Evolutionary conservation across 2,797 vertebrate genomes (phyloP), one percentile per base, ranked within the genome.

Genomic region (Xenopus petersii): DNA sequence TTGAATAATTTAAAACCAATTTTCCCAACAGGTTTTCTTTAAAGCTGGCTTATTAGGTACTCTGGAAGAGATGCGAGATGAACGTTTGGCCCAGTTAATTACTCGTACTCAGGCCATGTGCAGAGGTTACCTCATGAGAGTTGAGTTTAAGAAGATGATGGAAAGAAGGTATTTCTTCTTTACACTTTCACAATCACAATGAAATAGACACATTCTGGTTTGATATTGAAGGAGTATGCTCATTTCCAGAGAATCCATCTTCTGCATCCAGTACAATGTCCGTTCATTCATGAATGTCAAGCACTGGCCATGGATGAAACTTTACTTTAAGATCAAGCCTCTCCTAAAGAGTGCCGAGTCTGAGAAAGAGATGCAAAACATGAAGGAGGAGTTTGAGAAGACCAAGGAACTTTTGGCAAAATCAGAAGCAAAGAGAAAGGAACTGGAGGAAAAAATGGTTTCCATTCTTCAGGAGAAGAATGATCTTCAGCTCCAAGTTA

Each of bases 201-300:
- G 8, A 71, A 49, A 24, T 7, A 66, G 12, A 24, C 10, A 17
- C n/a, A 17, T 48, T 26, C 47, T 55, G 8, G 42, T 54, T n/a
- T 1, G 15, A 49, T 49, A 11, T 49, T 11, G 10, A 49, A 1
- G 13, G 13, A 0, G 73, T 60, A 47, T 66, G 2, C n/a, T 65
- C 81, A 13, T 2, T 70, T 78, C 77, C 47, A 92, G 90, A 81
- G 90, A 92, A 9, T 80, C 90, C 0, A 55, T 81, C 60, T 79
- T 74, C 74, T 58, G 24, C 61, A 80, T 81, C 47, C 80, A 81
- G 66, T 80, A 81, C 79, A 80, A 80, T 24, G 48, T 81, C 74
- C 59, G 78, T 12, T 59, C 80, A 9, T 98, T 98, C 89, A 95
- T 95, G 95, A 96, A 95, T 12, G 95, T 98, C 48, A 91, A 90